These are phyloP conservation scores for Eilema griseolum DNA, from an alignment of 2,888 invertebrate genomes.

Conservation along the genomic window DNA sequence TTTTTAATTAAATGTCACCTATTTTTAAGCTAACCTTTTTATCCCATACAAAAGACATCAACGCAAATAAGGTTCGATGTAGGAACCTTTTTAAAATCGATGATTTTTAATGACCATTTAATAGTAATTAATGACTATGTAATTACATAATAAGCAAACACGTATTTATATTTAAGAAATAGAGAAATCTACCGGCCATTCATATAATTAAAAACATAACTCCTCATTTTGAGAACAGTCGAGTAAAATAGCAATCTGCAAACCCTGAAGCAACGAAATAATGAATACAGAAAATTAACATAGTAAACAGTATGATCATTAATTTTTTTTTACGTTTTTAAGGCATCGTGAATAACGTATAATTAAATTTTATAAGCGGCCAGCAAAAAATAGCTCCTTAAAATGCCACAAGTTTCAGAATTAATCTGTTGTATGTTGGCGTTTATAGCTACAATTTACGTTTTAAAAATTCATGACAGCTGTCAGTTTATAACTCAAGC, in stretches of 20 bases:
- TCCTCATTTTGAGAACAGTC: background rate
- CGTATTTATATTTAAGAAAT: background rate
- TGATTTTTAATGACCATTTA: background rate
- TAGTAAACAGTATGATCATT: slow-evolving; percentile 13
- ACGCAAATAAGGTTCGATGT: slow-evolving; percentile 43
- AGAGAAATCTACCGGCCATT: background rate
- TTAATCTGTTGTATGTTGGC: slow-evolving; percentile 16
- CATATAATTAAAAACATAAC: background rate
- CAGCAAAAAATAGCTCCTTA: slow-evolving; percentile 22
- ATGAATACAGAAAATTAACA: slow-evolving; percentile 1
- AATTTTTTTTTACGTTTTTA: slow-evolving; percentile 13
- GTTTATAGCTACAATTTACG: slow-evolving; percentile 13
- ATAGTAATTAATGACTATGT: background rate
- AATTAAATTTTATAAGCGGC: slow-evolving; percentile 19
- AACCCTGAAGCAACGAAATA: slow-evolving; percentile 6
- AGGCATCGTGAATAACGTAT: slow-evolving; percentile 19
- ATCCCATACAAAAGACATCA: slow-evolving; percentile 59
- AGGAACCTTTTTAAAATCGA: background rate
- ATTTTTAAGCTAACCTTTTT: background rate
- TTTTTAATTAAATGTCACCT: slow-evolving; percentile 13
- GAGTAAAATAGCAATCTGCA: background rate
- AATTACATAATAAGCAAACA: background rate
- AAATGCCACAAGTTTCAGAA: slow-evolving; percentile 24
- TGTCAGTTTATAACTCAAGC: background rate
- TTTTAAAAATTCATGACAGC: background rate